Conservation (phyloP, 2,113 vertebrate genomes). For the Xyrauchen texanus region DNA sequence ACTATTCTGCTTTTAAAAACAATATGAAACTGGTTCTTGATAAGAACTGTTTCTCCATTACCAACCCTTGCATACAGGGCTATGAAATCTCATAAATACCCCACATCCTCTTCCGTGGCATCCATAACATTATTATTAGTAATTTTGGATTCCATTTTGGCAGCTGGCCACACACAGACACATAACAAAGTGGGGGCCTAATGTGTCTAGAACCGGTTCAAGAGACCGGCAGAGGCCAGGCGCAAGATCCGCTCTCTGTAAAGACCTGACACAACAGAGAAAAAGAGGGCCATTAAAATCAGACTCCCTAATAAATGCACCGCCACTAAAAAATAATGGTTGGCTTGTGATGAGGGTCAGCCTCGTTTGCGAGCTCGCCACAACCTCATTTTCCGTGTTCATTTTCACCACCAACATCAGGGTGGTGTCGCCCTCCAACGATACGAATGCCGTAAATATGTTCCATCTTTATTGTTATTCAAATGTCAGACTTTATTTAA, state of each 20-base stretch:
- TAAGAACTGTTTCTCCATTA: too few relatives aligned
- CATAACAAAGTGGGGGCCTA: slow-evolving; percentile 15
- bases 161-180: slow-evolving; percentile 15
- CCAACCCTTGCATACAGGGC: background rate
- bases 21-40: too few relatives aligned
- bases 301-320: slow-evolving; percentile 50
- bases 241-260: too few relatives aligned
- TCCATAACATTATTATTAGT: slow-evolving; percentile 36
- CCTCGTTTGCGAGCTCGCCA: slow-evolving; percentile 18
- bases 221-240: background rate
- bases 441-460: slow-evolving; percentile 67
- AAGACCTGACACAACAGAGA: slow-evolving; percentile 25
- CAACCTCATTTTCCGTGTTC: background rate
- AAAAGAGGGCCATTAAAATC: slow-evolving; percentile 39
- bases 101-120: background rate
- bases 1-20: too few relatives aligned
- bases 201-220: slow-evolving; percentile 29
- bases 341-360: slow-evolving; percentile 33
- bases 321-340: slow-evolving; percentile 43
- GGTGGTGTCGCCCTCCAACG: slow-evolving; percentile 57
- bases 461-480: slow-evolving; percentile 79
- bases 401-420: slow-evolving; percentile 39
- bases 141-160: slow-evolving; percentile 28
- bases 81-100: slow-evolving; percentile 31
- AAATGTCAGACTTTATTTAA: slow-evolving; percentile 98